phyloP scores from a whole-genome alignment of 2,797 vertebrate genomes.

The Chaetodon trifasciatus region DNA sequence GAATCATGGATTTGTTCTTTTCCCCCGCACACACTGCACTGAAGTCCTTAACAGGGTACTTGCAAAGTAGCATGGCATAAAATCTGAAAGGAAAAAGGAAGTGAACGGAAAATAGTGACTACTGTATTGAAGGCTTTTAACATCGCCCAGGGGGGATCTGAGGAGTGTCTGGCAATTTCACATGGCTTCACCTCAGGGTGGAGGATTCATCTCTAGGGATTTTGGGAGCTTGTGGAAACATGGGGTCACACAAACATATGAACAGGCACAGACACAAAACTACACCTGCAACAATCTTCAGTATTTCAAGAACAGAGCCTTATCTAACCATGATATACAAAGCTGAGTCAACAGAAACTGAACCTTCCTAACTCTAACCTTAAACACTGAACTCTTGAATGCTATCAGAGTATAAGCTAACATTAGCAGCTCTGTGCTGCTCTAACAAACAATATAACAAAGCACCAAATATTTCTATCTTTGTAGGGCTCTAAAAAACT shows the following conservation, averaged over 20 bases:
- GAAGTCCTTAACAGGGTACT: slow-evolving; percentile 46
- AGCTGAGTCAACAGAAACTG: not conserved
- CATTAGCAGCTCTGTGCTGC: too few species aligned
- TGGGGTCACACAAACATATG: slow-evolving; percentile 32
- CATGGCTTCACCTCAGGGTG: slow-evolving; percentile 46
- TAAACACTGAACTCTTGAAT: not conserved
- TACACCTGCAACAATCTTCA: slow-evolving; percentile 12
- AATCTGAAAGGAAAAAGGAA: slow-evolving; percentile 64
- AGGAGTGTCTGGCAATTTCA: slow-evolving; percentile 68
- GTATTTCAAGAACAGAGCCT: slow-evolving; percentile 2
- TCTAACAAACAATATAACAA: too few species aligned
- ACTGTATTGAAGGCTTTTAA: slow-evolving; percentile 65
- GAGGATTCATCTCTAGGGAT: slow-evolving; percentile 52
- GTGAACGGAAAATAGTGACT: slow-evolving; percentile 62
- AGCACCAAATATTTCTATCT: too few species aligned
- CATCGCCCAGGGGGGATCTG: slow-evolving; percentile 38
- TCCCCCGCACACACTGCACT: slow-evolving; percentile 23
- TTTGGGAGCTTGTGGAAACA: slow-evolving; percentile 59
- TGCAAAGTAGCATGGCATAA: slow-evolving; percentile 59
- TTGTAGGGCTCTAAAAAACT: too few species aligned
- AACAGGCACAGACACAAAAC: slow-evolving; percentile 22
- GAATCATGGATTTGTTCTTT: slow-evolving; percentile 69
- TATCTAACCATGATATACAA: not conserved
- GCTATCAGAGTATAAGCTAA: not conserved
- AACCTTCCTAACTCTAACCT: not conserved